phyloP scores from a whole-genome alignment of 1,140 invertebrate species.

The Plectrocnemia conspersa region DNA sequence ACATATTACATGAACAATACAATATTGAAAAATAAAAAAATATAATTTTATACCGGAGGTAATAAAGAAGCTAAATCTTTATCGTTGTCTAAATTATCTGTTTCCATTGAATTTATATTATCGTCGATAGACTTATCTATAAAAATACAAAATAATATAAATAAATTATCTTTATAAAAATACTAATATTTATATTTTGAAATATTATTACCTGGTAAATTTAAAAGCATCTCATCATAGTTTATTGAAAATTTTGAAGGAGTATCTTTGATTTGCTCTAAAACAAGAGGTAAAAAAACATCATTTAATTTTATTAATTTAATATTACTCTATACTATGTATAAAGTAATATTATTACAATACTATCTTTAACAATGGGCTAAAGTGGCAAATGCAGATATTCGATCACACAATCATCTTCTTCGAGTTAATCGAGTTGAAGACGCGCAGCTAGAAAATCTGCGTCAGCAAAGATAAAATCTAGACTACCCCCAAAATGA shows the following conservation, averaged over 20 bases:
- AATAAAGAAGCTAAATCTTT: conserved; percentile 27
- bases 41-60: conserved; percentile 21
- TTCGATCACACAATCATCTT: too few relatives aligned
- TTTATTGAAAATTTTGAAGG: neutral
- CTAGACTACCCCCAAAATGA: too few relatives aligned
- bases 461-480: too few relatives aligned
- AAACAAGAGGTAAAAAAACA: too few relatives aligned
- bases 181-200: neutral
- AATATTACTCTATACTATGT: too few relatives aligned
- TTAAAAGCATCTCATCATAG: conserved; percentile 8
- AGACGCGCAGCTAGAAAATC: too few relatives aligned
- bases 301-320: too few relatives aligned
- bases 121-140: neutral
- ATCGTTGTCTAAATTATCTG: conserved; percentile 19
- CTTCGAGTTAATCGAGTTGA: too few relatives aligned
- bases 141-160: neutral
- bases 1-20: conserved; percentile 1
- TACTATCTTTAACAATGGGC: too few relatives aligned
- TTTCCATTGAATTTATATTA: conserved; percentile 17
- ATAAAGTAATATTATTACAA: too few relatives aligned
- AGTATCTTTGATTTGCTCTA: neutral
- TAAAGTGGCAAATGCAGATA: too few relatives aligned
- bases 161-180: neutral
- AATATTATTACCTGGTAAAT: conserved; percentile 10
- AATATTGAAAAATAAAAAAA: neutral